A percentile compares a stretch with the other conserved stretches of the same genome.
Conservation (phyloP, 2,797 vertebrate genomes). For the Hozukius guyotensis region DNA sequence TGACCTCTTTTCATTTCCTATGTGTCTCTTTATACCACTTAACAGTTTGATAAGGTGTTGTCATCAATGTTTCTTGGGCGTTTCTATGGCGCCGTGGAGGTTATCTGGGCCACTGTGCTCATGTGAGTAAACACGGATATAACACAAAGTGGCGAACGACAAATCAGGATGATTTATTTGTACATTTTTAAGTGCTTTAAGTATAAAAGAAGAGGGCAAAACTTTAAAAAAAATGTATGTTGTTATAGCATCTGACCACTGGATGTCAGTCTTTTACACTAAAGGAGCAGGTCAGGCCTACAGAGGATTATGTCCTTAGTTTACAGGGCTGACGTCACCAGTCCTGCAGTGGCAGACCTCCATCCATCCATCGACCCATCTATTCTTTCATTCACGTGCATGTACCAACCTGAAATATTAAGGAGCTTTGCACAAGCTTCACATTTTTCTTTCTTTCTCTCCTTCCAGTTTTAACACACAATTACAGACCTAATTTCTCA, state of each 20-base stretch:
- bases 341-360: conserved; percentile 50
- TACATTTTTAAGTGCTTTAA: not conserved
- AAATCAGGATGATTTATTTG: not conserved
- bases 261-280: conserved; percentile 69
- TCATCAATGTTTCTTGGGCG: not conserved
- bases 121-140: not conserved
- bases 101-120: not conserved
- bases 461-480: not conserved
- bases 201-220: not conserved
- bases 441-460: not conserved
- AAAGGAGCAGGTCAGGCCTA: conserved; percentile 9
- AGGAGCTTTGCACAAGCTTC: not conserved
- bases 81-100: not conserved
- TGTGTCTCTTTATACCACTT: not conserved
- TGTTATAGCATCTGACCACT: conserved; percentile 33
- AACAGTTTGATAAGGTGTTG: not conserved
- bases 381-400: not conserved
- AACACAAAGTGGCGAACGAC: not conserved
- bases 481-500: not conserved
- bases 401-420: conserved; percentile 40
- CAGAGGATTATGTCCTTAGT: conserved; percentile 33
- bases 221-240: not conserved
- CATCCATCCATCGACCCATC: conserved; percentile 29
- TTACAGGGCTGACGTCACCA: conserved; percentile 57
- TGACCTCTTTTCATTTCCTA: conserved; percentile 27